A percentile compares a stretch with the other conserved stretches of the same genome.
Evolutionary conservation across 2,113 vertebrate species (phyloP).

Genomic region (Anhinga rufa): DNA sequence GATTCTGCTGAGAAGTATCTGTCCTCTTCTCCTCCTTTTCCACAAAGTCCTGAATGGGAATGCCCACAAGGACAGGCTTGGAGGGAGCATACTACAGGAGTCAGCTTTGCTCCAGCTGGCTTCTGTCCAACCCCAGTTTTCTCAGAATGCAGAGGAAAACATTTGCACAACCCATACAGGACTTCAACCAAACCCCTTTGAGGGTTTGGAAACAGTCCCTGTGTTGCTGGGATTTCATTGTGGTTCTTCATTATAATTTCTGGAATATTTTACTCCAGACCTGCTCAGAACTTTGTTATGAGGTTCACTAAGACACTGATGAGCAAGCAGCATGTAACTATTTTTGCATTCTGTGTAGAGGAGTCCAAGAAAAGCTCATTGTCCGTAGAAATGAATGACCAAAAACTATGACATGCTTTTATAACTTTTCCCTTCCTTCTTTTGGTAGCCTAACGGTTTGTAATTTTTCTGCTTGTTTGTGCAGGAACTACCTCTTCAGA

Average conservation of each 20-base stretch:
- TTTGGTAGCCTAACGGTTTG: slow-evolving; percentile 21
- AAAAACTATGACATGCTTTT: background rate
- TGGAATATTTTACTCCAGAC: background rate
- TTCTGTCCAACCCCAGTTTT: background rate
- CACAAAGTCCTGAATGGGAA: background rate
- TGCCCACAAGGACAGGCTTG: background rate
- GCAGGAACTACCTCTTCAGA: slow-evolving; percentile 98
- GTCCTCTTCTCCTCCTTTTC: background rate
- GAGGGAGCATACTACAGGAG: background rate
- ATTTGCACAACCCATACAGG: background rate
- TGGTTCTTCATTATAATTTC: background rate
- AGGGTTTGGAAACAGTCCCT: background rate
- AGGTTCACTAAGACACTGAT: background rate
- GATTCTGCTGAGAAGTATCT: background rate
- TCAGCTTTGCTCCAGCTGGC: background rate
- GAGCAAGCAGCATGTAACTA: background rate
- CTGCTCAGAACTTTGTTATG: background rate
- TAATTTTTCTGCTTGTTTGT: slow-evolving; percentile 61
- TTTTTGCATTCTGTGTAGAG: background rate
- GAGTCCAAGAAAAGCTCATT: background rate
- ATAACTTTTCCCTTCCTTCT: background rate
- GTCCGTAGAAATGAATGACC: background rate
- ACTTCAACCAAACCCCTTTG: background rate
- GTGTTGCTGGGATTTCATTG: background rate
- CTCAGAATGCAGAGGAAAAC: background rate